A percentile compares a stretch with the other conserved stretches of the same genome.
Conservation (phyloP, 2,797 vertebrate species). For the Schizopygopsis malacanthus region DNA sequence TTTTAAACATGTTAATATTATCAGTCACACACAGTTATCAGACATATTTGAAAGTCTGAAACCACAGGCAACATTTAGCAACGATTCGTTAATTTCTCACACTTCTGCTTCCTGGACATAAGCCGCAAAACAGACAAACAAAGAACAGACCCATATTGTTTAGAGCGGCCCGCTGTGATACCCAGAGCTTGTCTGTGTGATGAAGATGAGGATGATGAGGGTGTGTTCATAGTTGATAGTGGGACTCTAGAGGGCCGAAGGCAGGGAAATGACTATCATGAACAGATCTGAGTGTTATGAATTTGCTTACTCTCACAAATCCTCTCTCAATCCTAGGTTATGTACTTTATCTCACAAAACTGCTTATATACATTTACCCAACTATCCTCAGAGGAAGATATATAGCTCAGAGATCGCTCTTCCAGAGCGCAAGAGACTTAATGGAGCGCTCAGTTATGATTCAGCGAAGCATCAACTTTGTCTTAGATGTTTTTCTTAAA, state of each 20-base stretch:
- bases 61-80: constrained; percentile 34
- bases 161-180: not conserved
- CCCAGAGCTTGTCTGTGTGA: not conserved
- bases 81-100: constrained; percentile 37
- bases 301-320: constrained; percentile 15
- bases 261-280: not conserved
- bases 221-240: not conserved
- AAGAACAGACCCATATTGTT: not conserved
- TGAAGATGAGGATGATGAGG: not conserved
- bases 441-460: not conserved
- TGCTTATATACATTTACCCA: not conserved
- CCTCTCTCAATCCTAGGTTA: not conserved
- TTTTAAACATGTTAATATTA: constrained; percentile 30
- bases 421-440: not conserved
- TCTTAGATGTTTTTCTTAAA: not conserved
- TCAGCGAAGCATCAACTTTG: not conserved
- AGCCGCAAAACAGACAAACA: constrained; percentile 3
- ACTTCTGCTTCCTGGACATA: constrained; percentile 24
- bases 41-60: constrained; percentile 9
- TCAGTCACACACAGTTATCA: constrained; percentile 27
- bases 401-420: not conserved
- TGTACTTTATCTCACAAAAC: constrained; percentile 32
- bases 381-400: constrained; percentile 7
- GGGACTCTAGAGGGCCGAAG: not conserved
- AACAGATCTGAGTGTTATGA: constrained; percentile 6